Base-by-base conservation (phyloP, 2,888 invertebrate species). In the Caenorhabditis wallacei region DNA sequence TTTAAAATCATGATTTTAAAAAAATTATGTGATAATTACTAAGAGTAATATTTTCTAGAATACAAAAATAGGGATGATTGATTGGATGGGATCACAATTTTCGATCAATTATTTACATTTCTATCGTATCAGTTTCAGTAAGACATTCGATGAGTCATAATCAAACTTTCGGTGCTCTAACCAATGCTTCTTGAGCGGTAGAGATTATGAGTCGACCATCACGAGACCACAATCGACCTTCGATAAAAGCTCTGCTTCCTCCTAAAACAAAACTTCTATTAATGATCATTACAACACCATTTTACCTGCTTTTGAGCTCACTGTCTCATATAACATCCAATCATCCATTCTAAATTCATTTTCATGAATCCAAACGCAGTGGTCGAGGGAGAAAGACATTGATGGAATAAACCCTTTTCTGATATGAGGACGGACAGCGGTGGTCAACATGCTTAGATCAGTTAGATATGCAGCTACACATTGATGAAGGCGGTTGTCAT, bases 271-370 rank as follows among this genome's bases (percentile, higher is more conserved):
- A 37, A 24, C 3, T 53, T 22, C 53, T 1, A 18, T 1, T 13
- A 20, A 18, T 40, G 13, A 30, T 1, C 10, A 1, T 24, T 30
- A 51, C 13, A 20, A 61, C 2, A 48, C 3, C n/a, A 18, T n/a
- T 18, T 51, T 54, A 86, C 87, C 81, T 30, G 89, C 89, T 69
- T 87, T 79, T 3, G 85, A 81, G 57, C 85, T 86, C 18, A 72
- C 61, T 13, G 89, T 89, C 68, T 89, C 89, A 48, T 89, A 89
- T 11, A 89, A 72, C 81, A 89, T 75, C 89, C 89, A 89, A 35
- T 89, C 88, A 59, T 89, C 89, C 18, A 85, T 84, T 10, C 88
- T 76, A 57, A 85, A 89, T 8, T 87, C 80, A 46, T 84, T 76
- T 10, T 87, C 86, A 76, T 89, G 89, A 68, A 89, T 86, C 82